Evolutionary conservation across 1,140 invertebrate genomes (phyloP), one percentile per base, ranked within the genome.

Genomic region (Tetramorium parvispinum): DNA sequence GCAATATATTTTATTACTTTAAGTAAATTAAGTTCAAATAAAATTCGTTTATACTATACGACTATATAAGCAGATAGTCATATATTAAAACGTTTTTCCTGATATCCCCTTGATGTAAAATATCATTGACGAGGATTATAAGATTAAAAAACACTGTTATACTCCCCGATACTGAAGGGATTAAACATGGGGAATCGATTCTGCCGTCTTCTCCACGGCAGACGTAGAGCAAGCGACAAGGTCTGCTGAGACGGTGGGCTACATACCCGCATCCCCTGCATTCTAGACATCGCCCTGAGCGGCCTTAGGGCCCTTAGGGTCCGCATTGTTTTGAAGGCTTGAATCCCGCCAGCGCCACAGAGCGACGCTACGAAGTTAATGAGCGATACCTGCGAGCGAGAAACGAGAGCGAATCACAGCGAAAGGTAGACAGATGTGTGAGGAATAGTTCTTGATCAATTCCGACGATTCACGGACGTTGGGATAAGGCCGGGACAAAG

Each of bases 261-360:
- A 97, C 98, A 96, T 98, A 99, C 98, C 97, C 98, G 98, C 98
- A 99, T 99, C 96, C 98, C 98, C 97, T 99, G 98, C 98, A 99
- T 98, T 96, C 98, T 97, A 96, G 98, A 98, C 98, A 99, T 98
- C 95, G 98, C 98, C 96, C 98, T 97, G 95, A 99, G 97, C 94
- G 98, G 98, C 95, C 98, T 97, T 95, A 99, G 97, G 95, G 98
- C 98, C 96, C 98, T 97, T 94, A 99, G 97, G 93, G 98, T 99
- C 97, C 98, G 96, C 98, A 99, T 99, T 95, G 98, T 99, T 98
- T 99, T 99, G 97, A 99, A 99, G 95, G 98, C 98, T 97, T 99
- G 98, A 97, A 99, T 98, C 96, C 98, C 98, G 95, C 98, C 98
- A 95, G 98, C 98, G 95, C 98, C 98, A 96, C 97, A 97, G 95